Base-by-base conservation (phyloP, 35 echinoderm and acorn worm genomes). In the Patiria miniata region DNA sequence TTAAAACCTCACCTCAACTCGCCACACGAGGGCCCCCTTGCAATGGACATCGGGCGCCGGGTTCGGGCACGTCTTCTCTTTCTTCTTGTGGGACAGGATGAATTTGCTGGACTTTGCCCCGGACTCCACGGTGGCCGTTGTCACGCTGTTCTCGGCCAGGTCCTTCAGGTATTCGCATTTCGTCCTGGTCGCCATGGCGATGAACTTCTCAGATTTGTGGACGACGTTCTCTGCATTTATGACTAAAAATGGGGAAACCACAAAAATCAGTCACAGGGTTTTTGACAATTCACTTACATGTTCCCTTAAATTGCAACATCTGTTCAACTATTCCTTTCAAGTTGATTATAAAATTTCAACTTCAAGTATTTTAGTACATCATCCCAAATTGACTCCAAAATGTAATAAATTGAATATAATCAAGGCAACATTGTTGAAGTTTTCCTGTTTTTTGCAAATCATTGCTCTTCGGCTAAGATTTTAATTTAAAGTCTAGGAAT, bases 171-270 rank as follows among this genome's bases (percentile, higher is more conserved):
- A 99, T 77, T 98, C 96, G 29, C 83, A 61, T 52, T 90, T 85
- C 28, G 96, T 99, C 38, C 96, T 85, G 30, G 86, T 92, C 39
- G 96, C 96, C 96, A 99, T 99, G 90, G 92, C 83, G 9, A 92
- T 94, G 85, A 99, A 95, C 83, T 99, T 99, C 12, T 99, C 96
- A 21, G 96, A 89, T 54, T 92, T 99, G 80, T 99, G 96, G 33
- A 94, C 96, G 8, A 93, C 96, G 84, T 99, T 99, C 89, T 95
- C 96, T 17, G 93, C 96, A 87, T 99, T 99, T 30, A 99, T 99
- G 68, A 94, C 96, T 99, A 84, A 1, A n/a, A 77, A 87, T 21
- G 42, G 39, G 51, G 57, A 91, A 39, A 89, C 1, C 21, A 29
- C 17, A 82, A n/a, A n/a, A n/a, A n/a, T n/a, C n/a, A n/a, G n/a